Evolutionary conservation across 2,113 vertebrate species (phyloP).

Genomic region (Prionailurus bengalensis): DNA sequence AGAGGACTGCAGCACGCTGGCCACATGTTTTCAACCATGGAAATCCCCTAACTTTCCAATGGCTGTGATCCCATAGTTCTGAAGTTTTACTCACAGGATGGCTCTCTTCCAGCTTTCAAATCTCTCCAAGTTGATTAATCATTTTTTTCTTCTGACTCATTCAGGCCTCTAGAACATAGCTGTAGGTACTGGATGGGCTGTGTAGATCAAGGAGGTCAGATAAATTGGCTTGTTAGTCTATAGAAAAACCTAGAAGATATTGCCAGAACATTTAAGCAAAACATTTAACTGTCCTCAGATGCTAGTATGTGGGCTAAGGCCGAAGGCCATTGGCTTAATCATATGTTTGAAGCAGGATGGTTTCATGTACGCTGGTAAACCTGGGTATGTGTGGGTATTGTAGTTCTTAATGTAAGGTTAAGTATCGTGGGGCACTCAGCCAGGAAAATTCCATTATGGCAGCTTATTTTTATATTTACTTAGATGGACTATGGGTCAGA

Average conservation of each 20-base stretch:
- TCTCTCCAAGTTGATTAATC: constrained; percentile 83
- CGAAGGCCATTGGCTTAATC: constrained; percentile 15
- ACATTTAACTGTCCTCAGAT: constrained; percentile 59
- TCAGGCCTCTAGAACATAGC: constrained; percentile 83
- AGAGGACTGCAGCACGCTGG: constrained; percentile 67
- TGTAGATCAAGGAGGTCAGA: constrained; percentile 81
- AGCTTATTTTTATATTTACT: constrained; percentile 41
- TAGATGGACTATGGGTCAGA: neutral
- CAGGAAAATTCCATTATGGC: constrained; percentile 26
- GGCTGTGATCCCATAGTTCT: constrained; percentile 72
- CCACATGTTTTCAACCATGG: constrained; percentile 77
- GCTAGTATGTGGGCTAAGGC: constrained; percentile 63
- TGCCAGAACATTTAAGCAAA: constrained; percentile 74
- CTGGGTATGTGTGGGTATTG: neutral
- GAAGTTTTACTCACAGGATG: constrained; percentile 78
- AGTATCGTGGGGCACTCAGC: neutral
- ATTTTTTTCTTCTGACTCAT: constrained; percentile 86
- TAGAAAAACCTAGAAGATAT: constrained; percentile 73
- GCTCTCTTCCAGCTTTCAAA: constrained; percentile 80
- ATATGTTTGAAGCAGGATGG: constrained; percentile 25
- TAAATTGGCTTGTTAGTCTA: constrained; percentile 78
- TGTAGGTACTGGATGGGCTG: constrained; percentile 73
- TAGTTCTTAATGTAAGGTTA: constrained; percentile 3
- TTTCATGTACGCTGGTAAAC: constrained; percentile 43
- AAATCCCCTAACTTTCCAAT: constrained; percentile 83